Base-by-base conservation (phyloP, 2,888 invertebrate species). In the Oxyteleia sp. region DNA sequence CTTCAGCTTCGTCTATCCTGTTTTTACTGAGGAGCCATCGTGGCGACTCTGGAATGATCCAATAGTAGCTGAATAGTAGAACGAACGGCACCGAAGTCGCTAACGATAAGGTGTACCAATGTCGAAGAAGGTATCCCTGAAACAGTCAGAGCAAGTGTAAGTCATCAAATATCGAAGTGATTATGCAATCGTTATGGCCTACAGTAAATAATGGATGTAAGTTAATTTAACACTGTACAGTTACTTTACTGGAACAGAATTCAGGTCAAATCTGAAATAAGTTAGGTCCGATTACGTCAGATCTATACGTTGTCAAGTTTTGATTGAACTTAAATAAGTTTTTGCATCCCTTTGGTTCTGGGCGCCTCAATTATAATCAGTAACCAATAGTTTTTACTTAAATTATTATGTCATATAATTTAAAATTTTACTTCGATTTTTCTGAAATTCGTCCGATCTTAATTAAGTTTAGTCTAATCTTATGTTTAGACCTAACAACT, bases 41-140 rank as follows among this genome's bases (percentile, higher is more conserved):
- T 1, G 96, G 96, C 53, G 96, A 96, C 90, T 96, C 96, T 7
- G 96, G 96, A 84, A 96, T 94, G 43, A 96, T 94, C 95, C 96
- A 95, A 89, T 95, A 95, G 85, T 94, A 95, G 83, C 95, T 95
- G 92, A 94, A 95, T 1, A 95, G 92, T 10, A 95, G 85, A 29
- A 95, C 87, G 86, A 95, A 95, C 0, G 96, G 96, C 2, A 96
- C 91, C 84, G 95, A 96, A 2, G 95, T 95, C 13, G 95, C 95
- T 53, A 96, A 88, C 0, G 95, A 95, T 8, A 96, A 91, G 47
- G 95, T 93, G 88, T 94, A 95, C 95, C 96, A 96, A 87, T 96
- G 94, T 57, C 95, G 93, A 20, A 95, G 90, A 35, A 94, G 90
- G 87, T 94, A 95, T 3, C 96, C 93, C 93, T 93, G 76, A 35